Conservation (phyloP, 2,113 vertebrate species). For the Lepus americanus region DNA sequence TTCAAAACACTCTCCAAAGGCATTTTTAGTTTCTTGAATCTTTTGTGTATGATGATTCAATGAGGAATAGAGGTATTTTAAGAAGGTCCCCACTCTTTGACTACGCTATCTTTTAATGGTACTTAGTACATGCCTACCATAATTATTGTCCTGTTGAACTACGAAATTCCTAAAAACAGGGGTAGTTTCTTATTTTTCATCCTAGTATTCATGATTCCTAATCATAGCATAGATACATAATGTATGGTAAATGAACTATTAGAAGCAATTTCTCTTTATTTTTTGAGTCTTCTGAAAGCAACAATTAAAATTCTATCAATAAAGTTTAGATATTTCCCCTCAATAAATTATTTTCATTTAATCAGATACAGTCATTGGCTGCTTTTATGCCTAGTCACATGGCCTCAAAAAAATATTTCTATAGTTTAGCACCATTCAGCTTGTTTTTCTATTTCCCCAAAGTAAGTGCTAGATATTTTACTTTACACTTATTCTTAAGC, state of each 20-base stretch:
- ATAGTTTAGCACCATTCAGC: not conserved
- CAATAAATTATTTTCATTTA: conserved; percentile 43
- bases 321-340: not conserved
- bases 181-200: conserved; percentile 30
- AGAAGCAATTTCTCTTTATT: conserved; percentile 22
- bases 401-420: conserved; percentile 23
- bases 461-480: not conserved
- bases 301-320: not conserved
- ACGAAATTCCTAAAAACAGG: conserved; percentile 38
- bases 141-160: not conserved
- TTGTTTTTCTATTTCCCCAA: conserved; percentile 11
- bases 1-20: not conserved
- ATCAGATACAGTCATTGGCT: conserved; percentile 11
- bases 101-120: not conserved
- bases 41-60: not conserved
- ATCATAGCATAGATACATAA: not conserved
- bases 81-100: not conserved
- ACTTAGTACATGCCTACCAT: not conserved
- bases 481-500: not conserved
- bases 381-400: conserved; percentile 17
- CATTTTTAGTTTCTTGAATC: not conserved
- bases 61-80: not conserved
- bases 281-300: conserved; percentile 42
- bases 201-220: not conserved
- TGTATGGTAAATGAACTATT: not conserved